Conservation (phyloP, 2,888 invertebrate genomes). For the Thelaira solivaga region DNA sequence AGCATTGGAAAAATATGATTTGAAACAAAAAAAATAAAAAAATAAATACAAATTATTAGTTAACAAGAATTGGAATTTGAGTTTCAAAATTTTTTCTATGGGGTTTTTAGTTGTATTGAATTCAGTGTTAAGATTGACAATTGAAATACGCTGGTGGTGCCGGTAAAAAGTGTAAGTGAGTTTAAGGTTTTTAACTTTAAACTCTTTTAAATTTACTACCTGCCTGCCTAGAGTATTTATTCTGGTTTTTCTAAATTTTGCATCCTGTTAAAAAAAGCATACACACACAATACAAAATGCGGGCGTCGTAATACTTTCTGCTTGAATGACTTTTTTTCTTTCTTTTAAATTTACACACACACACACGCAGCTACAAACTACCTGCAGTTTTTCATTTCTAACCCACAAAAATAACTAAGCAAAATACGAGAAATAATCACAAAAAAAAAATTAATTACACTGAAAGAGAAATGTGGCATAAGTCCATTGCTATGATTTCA, state of each 20-base stretch:
- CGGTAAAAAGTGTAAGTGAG: constrained; percentile 12
- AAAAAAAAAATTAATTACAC: no score
- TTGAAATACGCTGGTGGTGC: background rate
- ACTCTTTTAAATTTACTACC: constrained; percentile 50
- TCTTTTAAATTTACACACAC: background rate
- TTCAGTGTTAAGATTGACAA: no score
- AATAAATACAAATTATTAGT: background rate
- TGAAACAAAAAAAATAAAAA: background rate
- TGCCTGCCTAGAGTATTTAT: constrained; percentile 22
- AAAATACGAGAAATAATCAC: no score
- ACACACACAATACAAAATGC: constrained; percentile 30
- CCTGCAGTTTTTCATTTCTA: no score
- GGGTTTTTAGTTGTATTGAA: no score
- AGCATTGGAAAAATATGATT: constrained; percentile 28
- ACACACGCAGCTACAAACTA: background rate
- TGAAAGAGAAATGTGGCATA: no score
- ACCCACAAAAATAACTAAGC: no score
- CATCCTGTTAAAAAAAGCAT: constrained; percentile 25
- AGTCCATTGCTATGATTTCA: no score
- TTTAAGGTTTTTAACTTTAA: constrained; percentile 46
- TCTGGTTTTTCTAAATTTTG: constrained; percentile 23
- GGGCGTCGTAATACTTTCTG: constrained; percentile 52
- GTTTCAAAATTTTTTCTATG: no score
- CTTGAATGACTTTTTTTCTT: background rate
- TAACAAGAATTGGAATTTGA: no score